A percentile compares a stretch with the other conserved stretches of the same genome.
These are phyloP conservation scores for Tragelaphus buxtoni DNA, from an alignment of 2,113 vertebrate species.

Conservation along the genomic window DNA sequence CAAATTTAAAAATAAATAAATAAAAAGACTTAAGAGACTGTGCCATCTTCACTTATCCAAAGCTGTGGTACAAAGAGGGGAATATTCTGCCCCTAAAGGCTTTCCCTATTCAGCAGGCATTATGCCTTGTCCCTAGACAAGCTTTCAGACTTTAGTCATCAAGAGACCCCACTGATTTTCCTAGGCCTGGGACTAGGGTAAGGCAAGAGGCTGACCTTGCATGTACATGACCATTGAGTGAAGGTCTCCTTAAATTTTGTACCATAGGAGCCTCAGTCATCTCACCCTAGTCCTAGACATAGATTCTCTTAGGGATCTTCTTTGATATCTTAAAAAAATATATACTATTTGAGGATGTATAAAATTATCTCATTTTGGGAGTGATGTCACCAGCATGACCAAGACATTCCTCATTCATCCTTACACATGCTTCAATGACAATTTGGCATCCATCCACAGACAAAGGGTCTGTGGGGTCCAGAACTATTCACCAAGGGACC, in stretches of 20 bases:
- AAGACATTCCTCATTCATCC: not conserved
- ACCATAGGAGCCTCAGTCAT: not conserved
- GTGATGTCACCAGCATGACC: not conserved
- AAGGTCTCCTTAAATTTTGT: not conserved
- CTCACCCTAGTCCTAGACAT: not conserved
- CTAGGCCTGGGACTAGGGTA: not conserved
- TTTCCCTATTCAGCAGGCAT: not conserved
- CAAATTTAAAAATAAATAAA: not conserved
- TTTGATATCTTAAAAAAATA: not conserved
- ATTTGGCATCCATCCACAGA: not conserved
- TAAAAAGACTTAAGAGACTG: not conserved
- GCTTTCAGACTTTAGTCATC: not conserved
- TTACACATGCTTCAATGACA: not conserved
- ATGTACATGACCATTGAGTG: not conserved
- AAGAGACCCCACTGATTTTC: not conserved
- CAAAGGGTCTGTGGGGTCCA: not conserved
- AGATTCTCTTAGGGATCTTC: not conserved
- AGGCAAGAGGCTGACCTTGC: not conserved
- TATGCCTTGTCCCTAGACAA: not conserved
- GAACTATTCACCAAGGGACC: not conserved
- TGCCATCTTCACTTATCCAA: not conserved
- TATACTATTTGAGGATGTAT: not conserved
- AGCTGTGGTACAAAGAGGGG: not conserved
- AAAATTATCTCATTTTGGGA: not conserved
- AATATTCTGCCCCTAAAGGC: not conserved